Conservation (phyloP, 2,888 invertebrate genomes). For the Aleiodes leptofemur region DNA sequence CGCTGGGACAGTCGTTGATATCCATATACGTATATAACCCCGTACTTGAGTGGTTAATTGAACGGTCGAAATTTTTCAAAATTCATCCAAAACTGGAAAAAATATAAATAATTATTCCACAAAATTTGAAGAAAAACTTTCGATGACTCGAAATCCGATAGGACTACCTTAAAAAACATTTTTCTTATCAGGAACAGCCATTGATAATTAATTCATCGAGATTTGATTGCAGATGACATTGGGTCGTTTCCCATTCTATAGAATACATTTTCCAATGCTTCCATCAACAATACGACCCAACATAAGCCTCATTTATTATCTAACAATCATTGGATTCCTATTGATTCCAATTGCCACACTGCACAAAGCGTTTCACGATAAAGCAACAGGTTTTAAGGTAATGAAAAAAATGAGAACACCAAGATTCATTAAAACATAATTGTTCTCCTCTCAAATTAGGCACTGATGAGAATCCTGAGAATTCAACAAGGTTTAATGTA, state of each 20-base stretch:
- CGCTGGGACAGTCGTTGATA: too few relatives aligned
- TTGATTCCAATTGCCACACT: conserved; percentile 51
- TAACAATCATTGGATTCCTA: conserved; percentile 53
- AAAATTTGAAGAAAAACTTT: too few relatives aligned
- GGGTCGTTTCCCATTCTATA: conserved; percentile 52
- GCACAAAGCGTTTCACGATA: conserved; percentile 53
- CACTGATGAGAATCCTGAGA: conserved; percentile 52
- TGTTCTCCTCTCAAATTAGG: conserved; percentile 44
- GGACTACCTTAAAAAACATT: too few relatives aligned
- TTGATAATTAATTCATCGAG: too few relatives aligned
- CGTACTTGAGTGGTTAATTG: too few relatives aligned
- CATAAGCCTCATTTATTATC: conserved; percentile 55
- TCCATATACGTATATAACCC: too few relatives aligned
- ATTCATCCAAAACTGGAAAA: too few relatives aligned
- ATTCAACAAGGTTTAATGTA: conserved; percentile 50
- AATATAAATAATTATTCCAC: too few relatives aligned
- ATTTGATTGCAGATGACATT: conserved; percentile 48
- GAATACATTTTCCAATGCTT: conserved; percentile 50
- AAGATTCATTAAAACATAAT: background rate
- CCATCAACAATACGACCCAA: conserved; percentile 52
- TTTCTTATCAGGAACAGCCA: too few relatives aligned
- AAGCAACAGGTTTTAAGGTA: conserved; percentile 57
- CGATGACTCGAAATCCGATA: too few relatives aligned
- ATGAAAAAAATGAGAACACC: conserved; percentile 17
- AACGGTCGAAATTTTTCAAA: too few relatives aligned